Conservation (phyloP, 1,140 invertebrate species). For the Tetramorium parvispinum region DNA sequence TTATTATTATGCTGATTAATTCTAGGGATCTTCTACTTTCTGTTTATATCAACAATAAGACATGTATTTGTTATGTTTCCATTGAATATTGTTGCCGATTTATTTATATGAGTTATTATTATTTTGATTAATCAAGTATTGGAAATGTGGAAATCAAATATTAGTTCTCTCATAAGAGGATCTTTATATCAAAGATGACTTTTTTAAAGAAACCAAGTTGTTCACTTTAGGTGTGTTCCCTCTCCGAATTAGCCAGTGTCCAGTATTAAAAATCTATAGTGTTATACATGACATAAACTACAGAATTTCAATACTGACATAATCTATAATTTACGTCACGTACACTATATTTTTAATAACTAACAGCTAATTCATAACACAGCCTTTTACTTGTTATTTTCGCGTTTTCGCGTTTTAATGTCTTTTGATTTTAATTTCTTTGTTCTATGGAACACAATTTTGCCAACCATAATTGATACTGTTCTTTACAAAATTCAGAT, state of each 20-base stretch:
- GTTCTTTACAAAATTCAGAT: neutral
- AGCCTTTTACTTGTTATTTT: neutral
- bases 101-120: neutral
- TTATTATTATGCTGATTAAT: conserved; percentile 7
- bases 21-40: neutral
- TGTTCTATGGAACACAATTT: neutral
- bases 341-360: no score
- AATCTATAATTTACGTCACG: no score
- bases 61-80: neutral
- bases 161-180: neutral
- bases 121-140: neutral
- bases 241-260: no score
- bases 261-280: no score
- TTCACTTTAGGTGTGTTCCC: no score
- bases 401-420: neutral
- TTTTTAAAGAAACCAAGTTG: neutral
- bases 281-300: no score
- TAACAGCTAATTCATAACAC: no score
- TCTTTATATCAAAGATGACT: neutral
- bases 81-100: neutral
- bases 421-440: neutral
- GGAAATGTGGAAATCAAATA: neutral
- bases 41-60: neutral
- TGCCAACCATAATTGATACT: conserved; percentile 8
- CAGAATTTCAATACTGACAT: no score